Evolutionary conservation across 2,888 invertebrate species (phyloP).

Genomic region (Podotricha telesiphe): DNA sequence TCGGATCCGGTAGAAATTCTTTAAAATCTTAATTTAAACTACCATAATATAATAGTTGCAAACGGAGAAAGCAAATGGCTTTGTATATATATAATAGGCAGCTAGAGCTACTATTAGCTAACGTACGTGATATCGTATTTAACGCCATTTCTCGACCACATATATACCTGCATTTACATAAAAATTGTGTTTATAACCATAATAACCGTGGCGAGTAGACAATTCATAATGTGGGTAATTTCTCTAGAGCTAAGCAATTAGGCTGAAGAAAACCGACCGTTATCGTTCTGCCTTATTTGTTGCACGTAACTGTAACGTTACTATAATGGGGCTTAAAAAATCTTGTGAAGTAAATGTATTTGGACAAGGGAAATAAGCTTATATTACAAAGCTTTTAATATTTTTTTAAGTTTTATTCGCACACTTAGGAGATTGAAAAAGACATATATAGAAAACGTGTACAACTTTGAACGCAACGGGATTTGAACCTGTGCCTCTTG

Average conservation of each 20-base stretch:
- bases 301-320: slow-evolving; percentile 46
- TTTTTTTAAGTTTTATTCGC: too few species aligned
- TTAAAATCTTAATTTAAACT: neutral
- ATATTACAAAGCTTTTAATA: too few species aligned
- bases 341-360: neutral
- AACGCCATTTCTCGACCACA: slow-evolving; percentile 3
- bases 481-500: too few species aligned
- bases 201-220: slow-evolving; percentile 32
- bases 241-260: slow-evolving; percentile 61
- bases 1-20: too few species aligned
- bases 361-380: neutral
- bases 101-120: slow-evolving; percentile 3
- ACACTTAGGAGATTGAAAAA: too few species aligned
- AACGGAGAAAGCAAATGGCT: slow-evolving; percentile 7
- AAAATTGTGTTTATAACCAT: slow-evolving; percentile 33
- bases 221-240: slow-evolving; percentile 47
- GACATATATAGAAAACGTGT: too few species aligned
- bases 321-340: neutral
- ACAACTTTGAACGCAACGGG: too few species aligned
- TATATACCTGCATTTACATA: slow-evolving; percentile 30
- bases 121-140: slow-evolving; percentile 13
- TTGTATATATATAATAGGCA: neutral
- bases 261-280: slow-evolving; percentile 69
- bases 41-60: neutral
- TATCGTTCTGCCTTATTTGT: slow-evolving; percentile 71